Base-by-base conservation (phyloP, 2,888 invertebrate species). In the Neoscelio sp. region DNA sequence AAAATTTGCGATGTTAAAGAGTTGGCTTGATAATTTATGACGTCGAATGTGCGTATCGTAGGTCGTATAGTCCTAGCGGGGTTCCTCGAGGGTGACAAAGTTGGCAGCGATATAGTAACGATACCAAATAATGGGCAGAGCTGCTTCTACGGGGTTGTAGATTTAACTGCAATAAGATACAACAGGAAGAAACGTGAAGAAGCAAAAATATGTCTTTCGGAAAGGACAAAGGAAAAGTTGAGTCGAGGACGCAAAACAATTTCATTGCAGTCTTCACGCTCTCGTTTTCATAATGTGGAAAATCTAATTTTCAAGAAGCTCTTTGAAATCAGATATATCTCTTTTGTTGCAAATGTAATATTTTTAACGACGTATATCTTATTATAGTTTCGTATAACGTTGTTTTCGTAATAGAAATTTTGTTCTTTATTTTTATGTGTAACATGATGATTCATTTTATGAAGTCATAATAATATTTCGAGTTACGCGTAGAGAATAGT, bases 81-180 rank as follows among this genome's bases (percentile, higher is more conserved):
- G 70, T 64, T 77, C 60, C 68, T 68, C 40, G 44, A 13, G 77
- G 71, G 78, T 67, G 78, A 78, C 67, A 78, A 78, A 78, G 54
- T 78, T 78, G 78, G 78, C 78, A 78, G 10, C 70, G 58, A 78
- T 71, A 73, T 67, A 68, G 78, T 40, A 68, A 56, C 78, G 78
- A 78, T 71, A 71, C 26, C 71, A 42, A 60, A 65, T 71, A 78
- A 68, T 50, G 67, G 73, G 18, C 48, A 33, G 35, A 38, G 42
- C 38, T 18, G 30, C 38, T 23, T 44, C 44, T 23, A 44, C 62
- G 13, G 46, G 33, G 68, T 60, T 50, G 68, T 60, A 64, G 40
- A 26, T 64, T 70, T 44, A 50, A 52, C 71, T 78, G 64, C 73
- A 68, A 74, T 68, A 78, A 78, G 77, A 78, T 78, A 71, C 46